Conservation (phyloP, 2,113 vertebrate genomes). For the Dicerorhinus sumatrensis region DNA sequence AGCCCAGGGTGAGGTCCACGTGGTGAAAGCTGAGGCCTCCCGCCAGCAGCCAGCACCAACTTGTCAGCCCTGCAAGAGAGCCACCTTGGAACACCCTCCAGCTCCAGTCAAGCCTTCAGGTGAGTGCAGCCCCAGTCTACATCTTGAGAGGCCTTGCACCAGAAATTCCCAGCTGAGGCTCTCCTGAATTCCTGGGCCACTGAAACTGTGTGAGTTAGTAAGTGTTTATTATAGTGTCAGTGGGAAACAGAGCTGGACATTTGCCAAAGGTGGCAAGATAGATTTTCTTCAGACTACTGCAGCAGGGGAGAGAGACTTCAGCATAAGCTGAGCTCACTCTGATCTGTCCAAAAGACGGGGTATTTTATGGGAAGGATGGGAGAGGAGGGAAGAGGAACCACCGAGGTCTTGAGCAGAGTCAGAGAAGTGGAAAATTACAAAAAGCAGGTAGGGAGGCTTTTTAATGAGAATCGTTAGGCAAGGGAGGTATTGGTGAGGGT, state of each 20-base stretch:
- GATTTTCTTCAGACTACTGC: not conserved
- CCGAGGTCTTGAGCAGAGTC: not conserved
- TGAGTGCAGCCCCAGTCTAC: not conserved
- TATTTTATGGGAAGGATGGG: not conserved
- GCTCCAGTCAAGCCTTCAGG: not conserved
- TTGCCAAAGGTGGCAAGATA: not conserved
- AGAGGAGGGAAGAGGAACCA: not conserved
- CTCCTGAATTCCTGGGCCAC: not conserved
- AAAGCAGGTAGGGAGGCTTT: no score
- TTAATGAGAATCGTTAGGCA: not conserved
- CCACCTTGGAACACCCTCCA: not conserved
- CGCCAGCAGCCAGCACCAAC: not conserved
- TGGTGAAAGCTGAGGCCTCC: not conserved
- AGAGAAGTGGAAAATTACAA: not conserved
- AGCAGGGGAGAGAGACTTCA: not conserved
- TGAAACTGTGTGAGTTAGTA: not conserved
- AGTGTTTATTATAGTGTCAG: not conserved
- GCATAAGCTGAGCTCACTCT: not conserved
- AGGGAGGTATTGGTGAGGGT: not conserved
- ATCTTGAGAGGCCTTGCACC: not conserved
- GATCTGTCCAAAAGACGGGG: not conserved
- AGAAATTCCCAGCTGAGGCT: not conserved
- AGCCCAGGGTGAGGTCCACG: not conserved
- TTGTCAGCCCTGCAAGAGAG: fast-evolving
- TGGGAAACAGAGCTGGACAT: not conserved